phyloP scores from a whole-genome alignment of 1,140 invertebrate genomes.

The Pogonomyrmex californicus region DNA sequence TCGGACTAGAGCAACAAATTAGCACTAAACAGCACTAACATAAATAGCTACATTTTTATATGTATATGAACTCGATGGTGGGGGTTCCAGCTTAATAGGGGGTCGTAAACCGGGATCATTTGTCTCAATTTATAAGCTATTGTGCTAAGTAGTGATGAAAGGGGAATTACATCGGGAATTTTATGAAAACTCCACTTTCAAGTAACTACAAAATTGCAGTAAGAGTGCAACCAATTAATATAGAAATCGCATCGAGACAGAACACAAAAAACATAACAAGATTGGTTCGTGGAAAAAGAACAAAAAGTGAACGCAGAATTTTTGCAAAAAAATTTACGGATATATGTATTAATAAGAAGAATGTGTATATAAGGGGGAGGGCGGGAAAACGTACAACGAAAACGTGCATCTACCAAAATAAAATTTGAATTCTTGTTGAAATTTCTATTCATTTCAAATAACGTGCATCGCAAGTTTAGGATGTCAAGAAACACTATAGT shows the following conservation, averaged over 20 bases:
- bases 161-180: conserved; percentile 39
- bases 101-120: conserved; percentile 40
- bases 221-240: conserved; percentile 19
- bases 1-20: too few relatives aligned
- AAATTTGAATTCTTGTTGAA: not conserved
- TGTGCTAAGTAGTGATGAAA: conserved; percentile 34
- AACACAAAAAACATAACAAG: conserved; percentile 34
- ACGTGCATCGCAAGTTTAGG: not conserved
- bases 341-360: too few relatives aligned
- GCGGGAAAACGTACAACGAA: too few relatives aligned
- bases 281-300: conserved; percentile 9
- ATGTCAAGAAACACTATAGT: not conserved
- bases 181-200: conserved; percentile 1
- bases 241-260: not conserved
- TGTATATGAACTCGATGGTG: too few relatives aligned
- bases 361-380: too few relatives aligned
- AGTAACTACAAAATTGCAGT: not conserved
- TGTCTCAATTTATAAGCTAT: conserved; percentile 67
- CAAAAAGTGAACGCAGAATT: not conserved
- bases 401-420: not conserved
- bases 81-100: too few relatives aligned
- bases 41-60: too few relatives aligned
- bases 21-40: too few relatives aligned
- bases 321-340: conserved; percentile 18
- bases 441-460: not conserved